phyloP scores from a whole-genome alignment of 2,888 invertebrate species.

The Belgica antarctica region DNA sequence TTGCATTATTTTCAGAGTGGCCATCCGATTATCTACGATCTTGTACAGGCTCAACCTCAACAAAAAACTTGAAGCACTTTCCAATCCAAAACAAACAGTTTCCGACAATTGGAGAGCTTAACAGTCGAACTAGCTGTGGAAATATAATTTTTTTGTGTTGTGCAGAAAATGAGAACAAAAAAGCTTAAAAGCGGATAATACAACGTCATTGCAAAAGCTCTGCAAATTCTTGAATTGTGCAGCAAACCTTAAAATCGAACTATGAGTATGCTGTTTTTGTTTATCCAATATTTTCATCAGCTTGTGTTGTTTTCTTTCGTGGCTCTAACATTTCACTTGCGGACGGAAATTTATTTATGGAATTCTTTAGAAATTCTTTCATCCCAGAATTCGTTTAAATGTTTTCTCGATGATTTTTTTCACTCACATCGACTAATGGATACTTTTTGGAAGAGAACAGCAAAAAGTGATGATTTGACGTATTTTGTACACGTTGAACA shows the following conservation, averaged over 20 bases:
- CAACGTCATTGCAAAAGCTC: constrained; percentile 11
- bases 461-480: constrained; percentile 11
- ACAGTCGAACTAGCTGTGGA: neutral
- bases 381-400: neutral
- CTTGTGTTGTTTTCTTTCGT: neutral
- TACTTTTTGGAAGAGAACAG: neutral
- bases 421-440: constrained; percentile 2
- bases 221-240: constrained; percentile 22
- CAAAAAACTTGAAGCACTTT: too few relatives aligned
- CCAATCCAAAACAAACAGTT: neutral
- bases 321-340: too few relatives aligned
- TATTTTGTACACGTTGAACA: neutral
- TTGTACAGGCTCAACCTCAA: too few relatives aligned
- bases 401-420: neutral
- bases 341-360: constrained; percentile 7
- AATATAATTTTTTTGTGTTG: too few relatives aligned
- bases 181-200: constrained; percentile 10
- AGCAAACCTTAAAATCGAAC: constrained; percentile 36
- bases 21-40: too few relatives aligned
- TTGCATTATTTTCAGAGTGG: too few relatives aligned
- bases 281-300: neutral
- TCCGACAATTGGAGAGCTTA: constrained; percentile 18
- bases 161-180: neutral
- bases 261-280: constrained; percentile 27
- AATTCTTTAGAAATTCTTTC: neutral